Percentiles rank a stretch among this genome's conserved stretches.
Conservation (phyloP, 2,113 vertebrate genomes). For the Scolopax mira region DNA sequence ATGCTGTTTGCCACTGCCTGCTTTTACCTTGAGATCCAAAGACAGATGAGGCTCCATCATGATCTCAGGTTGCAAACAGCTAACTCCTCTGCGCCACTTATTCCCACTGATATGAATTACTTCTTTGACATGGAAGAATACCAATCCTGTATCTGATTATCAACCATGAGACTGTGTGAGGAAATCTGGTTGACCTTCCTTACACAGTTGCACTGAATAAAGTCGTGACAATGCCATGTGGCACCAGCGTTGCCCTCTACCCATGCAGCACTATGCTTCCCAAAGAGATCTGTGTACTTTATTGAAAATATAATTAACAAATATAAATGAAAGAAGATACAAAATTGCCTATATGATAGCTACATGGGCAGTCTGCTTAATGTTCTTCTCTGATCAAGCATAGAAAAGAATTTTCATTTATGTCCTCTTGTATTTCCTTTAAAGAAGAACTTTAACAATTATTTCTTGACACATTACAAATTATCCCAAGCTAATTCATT, state of each 20-base stretch:
- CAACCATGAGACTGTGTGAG: neutral
- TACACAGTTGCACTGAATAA: neutral
- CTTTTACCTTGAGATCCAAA: neutral
- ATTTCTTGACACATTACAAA: neutral
- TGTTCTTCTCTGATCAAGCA: neutral
- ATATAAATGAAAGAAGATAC: neutral
- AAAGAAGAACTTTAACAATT: neutral
- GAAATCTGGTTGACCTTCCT: neutral
- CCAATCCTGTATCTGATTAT: neutral
- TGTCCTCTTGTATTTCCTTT: neutral
- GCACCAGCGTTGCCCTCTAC: neutral
- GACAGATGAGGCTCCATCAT: rapidly evolving
- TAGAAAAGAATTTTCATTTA: neutral
- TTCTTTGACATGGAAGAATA: neutral
- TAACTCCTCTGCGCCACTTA: neutral
- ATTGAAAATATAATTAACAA: neutral
- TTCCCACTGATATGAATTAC: neutral
- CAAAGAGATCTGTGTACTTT: neutral
- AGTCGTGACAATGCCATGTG: neutral
- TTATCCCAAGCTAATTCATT: neutral
- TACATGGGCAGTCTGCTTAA: neutral
- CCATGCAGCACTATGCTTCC: neutral
- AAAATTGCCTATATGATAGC: neutral
- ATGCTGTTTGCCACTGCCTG: neutral
- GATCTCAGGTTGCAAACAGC: neutral